Base-by-base conservation (phyloP, 2,797 vertebrate species). In the Cyprinodon diabolis region DNA sequence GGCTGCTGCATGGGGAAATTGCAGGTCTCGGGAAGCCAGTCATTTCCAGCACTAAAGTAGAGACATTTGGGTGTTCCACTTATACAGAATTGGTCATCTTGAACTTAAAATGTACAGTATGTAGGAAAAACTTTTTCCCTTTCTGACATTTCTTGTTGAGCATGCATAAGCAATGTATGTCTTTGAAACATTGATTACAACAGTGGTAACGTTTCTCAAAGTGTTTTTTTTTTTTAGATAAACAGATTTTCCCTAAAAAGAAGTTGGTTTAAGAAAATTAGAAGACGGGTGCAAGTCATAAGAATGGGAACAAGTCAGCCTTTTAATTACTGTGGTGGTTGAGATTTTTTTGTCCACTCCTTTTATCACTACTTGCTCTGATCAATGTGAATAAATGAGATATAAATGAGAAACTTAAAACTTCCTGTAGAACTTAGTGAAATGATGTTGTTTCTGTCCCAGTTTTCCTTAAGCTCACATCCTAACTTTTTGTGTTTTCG, bases 401-500 rank as follows among this genome's bases (percentile, higher is more conserved):
- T 43, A 43, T 8, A 43, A 43, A 43, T 7, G 40, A 8, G 7
- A 43, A 43, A 8, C 7, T 8, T 43, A 43, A 43, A 43, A 43
- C 40, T 43, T 12, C 49, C 6, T 17, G 45, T 47, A 47, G 11
- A 47, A 47, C 30, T 47, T 47, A 1, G 45, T 49, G 48, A 14
- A 49, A 49, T 21, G 2, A 43, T 55, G 19, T 19, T 55, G 19
- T 69, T 40, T 69, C 21, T 8, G 1, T 57, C 21, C 51, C 35
- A 37, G 17, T 37, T 40, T 68, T 9, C 15, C 5, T n/a, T 0
- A 0, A 0, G 58, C 5, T 52, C 55, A 19, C 19, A 30, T 52
- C 21, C 17, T 69, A 45, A 68, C 55, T 25, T 23, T 13, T 23
- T 13, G 9, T 69, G 30, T 49, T 89, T 14, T 56, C 14, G 45